Percentiles rank a stretch among this genome's conserved stretches.
These are phyloP conservation scores for Stegostoma tigrinum DNA, from an alignment of 2,113 vertebrate genomes.

Conservation along the genomic window DNA sequence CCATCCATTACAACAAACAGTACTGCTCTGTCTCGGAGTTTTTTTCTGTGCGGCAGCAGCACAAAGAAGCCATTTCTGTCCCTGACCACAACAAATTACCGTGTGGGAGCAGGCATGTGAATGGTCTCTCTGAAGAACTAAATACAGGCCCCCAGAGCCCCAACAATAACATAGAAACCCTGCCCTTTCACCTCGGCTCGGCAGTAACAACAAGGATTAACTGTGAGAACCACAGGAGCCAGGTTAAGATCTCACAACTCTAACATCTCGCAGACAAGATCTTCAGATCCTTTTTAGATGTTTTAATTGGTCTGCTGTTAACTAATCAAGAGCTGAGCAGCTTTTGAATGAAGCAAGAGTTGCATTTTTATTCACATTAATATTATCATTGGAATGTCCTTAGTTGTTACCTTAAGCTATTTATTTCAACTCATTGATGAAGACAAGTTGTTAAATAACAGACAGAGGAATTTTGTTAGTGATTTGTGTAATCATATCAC, in stretches of 20 bases:
- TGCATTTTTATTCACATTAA: not conserved
- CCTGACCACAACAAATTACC: conserved; percentile 44
- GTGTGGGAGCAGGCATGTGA: conserved; percentile 45
- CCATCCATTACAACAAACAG: conserved; percentile 49
- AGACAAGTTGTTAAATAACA: not conserved
- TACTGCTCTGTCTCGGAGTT: conserved; percentile 45
- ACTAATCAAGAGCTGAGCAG: not conserved
- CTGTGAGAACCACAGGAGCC: conserved; percentile 35
- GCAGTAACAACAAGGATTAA: conserved; percentile 28
- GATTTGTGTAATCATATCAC: not conserved
- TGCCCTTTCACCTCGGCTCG: conserved; percentile 40
- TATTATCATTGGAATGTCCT: not conserved
- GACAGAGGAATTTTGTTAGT: not conserved
- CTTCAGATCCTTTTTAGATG: conserved; percentile 21
- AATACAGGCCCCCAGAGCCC: conserved; percentile 38
- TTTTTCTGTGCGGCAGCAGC: conserved; percentile 24
- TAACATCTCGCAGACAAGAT: conserved; percentile 34
- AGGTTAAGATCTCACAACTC: conserved; percentile 31
- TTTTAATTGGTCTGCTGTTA: conserved; percentile 31
- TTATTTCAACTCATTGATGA: not conserved
- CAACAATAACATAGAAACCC: not conserved
- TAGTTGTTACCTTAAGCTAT: not conserved
- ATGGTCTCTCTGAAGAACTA: conserved; percentile 44
- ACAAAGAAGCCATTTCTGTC: conserved; percentile 51
- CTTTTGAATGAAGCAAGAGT: not conserved